phyloP scores from a whole-genome alignment of 2,113 vertebrate genomes.

The Herpailurus yagouaroundi region DNA sequence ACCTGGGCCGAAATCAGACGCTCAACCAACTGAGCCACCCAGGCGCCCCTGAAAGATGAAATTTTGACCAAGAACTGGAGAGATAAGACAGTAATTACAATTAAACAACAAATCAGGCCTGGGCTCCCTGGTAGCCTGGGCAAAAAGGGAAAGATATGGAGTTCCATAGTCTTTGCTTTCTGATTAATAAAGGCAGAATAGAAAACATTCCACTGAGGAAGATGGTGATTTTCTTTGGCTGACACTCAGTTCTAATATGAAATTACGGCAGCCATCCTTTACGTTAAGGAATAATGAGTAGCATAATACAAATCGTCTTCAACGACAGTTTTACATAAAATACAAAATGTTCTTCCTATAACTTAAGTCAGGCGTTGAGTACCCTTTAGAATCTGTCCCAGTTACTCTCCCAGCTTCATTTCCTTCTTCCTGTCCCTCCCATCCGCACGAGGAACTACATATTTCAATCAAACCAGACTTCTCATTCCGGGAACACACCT shows the following conservation, averaged over 20 bases:
- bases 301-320: not conserved
- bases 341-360: not conserved
- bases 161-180: not conserved
- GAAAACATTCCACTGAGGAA: not conserved
- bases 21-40: no score
- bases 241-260: not conserved
- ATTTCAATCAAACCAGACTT: not conserved
- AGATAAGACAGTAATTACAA: not conserved
- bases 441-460: not conserved
- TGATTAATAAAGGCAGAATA: slow-evolving; percentile 25
- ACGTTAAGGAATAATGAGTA: not conserved
- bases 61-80: not conserved
- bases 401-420: not conserved
- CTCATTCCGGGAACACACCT: not conserved
- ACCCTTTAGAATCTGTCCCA: not conserved
- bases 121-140: not conserved
- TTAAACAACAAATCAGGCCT: not conserved
- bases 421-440: not conserved
- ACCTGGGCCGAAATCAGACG: no score
- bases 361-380: not conserved
- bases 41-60: not conserved
- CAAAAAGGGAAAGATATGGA: slow-evolving; percentile 16
- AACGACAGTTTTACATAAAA: not conserved
- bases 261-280: not conserved
- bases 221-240: not conserved